Base-by-base conservation (phyloP, 2,888 invertebrate species). In the Parthenolecanium corni region DNA sequence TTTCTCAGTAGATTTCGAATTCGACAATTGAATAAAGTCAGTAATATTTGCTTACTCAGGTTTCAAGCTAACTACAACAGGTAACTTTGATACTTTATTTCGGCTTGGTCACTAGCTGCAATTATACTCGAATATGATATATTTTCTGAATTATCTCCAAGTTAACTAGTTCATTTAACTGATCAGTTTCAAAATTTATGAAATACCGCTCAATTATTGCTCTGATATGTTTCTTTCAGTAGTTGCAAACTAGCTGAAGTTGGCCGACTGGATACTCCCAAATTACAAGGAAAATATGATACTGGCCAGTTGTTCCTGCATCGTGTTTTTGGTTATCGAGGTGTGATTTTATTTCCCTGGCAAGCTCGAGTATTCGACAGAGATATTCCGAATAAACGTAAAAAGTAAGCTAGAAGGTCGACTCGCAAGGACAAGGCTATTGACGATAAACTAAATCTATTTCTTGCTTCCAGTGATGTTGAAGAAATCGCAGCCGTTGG, bases 341-440 rank as follows among this genome's bases (percentile, higher is more conserved):
- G 97, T 3, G 93, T 98, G 14, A 85, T 97, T 64, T 78, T 98
- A 56, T 97, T 97, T 73, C 95, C 97, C 1, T 97, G 97, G 95
- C 77, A 91, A 66, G 96, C 96, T 9, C 81, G 90, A 71, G 92
- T 96, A 1, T 96, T 93, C 71, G 96, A 97, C 72, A 80, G 95
- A 70, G 94, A 95, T 78, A 77, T 86, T 58, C 85, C 86, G 1
- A 82, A 79, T 69, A 84, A 83, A 72, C 80, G 79, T 70, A 81
- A 82, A 70, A 77, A 73, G 72, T 70, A 69, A 66, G 40, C 9
- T 31, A 31, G 9, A 31, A 31, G 31, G 31, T 49, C 2, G 49
- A n/a, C 2, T 54, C 40, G 5, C 38, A 20, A n/a, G 2, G 40
- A 4, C n/a, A n/a, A n/a, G n/a, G n/a, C n/a, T n/a, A n/a, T n/a